Conservation (phyloP, 92 coral and sea anemone species). For the Epizoanthus rinbou region DNA sequence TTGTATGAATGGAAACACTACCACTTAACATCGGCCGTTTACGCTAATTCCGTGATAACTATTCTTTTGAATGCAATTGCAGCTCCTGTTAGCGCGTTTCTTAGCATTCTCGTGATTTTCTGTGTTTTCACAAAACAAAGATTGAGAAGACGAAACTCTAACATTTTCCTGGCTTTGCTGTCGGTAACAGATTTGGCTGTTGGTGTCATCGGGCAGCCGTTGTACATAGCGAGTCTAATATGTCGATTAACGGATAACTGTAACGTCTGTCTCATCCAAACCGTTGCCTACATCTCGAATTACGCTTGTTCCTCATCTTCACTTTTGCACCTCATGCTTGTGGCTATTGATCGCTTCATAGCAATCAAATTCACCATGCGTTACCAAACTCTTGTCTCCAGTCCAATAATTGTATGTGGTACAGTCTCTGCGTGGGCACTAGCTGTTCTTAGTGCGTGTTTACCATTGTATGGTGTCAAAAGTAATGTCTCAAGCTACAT, state of each 20-base stretch:
- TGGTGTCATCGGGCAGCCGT: neutral
- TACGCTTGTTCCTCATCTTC: neutral
- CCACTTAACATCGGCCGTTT: neutral
- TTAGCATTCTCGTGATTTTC: neutral
- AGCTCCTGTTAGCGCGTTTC: neutral
- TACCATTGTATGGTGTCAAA: neutral
- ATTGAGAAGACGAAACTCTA: neutral
- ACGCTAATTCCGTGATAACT: slow-evolving; percentile 3
- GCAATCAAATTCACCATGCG: neutral
- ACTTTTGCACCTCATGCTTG: neutral
- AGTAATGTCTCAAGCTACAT: no score
- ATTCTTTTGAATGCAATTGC: slow-evolving; percentile 4
- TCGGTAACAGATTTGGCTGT: neutral
- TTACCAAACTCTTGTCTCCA: neutral
- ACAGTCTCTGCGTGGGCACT: neutral
- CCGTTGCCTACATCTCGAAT: neutral
- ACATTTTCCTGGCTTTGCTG: neutral
- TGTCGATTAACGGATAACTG: neutral
- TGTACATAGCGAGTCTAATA: neutral
- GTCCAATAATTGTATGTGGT: neutral
- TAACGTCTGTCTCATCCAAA: neutral
- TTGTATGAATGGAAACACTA: neutral
- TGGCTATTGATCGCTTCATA: neutral
- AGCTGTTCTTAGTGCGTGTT: neutral
- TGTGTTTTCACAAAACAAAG: slow-evolving; percentile 6